Evolutionary conservation across 1,140 invertebrate genomes (phyloP).

Genomic region (Carposina sasakii): DNA sequence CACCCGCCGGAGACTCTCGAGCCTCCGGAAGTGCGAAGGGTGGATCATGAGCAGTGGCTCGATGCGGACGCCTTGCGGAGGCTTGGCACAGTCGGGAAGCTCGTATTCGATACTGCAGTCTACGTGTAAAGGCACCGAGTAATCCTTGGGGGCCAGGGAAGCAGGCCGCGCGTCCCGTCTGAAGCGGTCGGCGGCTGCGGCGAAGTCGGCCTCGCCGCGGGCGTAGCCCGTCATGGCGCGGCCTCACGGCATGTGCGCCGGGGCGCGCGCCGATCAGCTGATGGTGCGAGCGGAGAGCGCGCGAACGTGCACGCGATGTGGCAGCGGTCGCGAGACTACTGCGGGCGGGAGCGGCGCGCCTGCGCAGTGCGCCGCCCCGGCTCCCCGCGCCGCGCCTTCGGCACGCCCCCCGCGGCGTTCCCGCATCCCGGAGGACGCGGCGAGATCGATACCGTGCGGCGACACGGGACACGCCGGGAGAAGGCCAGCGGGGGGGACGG

Average conservation of each 20-base stretch:
- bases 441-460: too few relatives aligned
- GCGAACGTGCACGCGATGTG: constrained; percentile 43
- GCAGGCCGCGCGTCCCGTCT: constrained; percentile 49
- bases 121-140: constrained; percentile 84
- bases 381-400: constrained; percentile 15
- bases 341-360: constrained; percentile 31
- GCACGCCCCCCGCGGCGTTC: constrained; percentile 14
- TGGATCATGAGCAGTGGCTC: constrained; percentile 88
- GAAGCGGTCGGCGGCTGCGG: constrained; percentile 53
- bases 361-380: constrained; percentile 21
- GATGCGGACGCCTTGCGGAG: constrained; percentile 81
- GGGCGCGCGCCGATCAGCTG: constrained; percentile 62
- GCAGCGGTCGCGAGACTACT: constrained; percentile 46
- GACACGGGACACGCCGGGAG: not conserved
- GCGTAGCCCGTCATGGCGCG: constrained; percentile 66
- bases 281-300: constrained; percentile 39
- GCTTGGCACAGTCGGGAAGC: constrained; percentile 85
- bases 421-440: too few relatives aligned
- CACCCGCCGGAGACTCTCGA: constrained; percentile 82
- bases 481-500: not conserved
- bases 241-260: constrained; percentile 62
- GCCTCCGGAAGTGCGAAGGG: constrained; percentile 87
- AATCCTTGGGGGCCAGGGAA: constrained; percentile 77
- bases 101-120: constrained; percentile 91
- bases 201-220: constrained; percentile 61